Conservation (phyloP, 2,113 vertebrate species). For the Grammomys surdaster region DNA sequence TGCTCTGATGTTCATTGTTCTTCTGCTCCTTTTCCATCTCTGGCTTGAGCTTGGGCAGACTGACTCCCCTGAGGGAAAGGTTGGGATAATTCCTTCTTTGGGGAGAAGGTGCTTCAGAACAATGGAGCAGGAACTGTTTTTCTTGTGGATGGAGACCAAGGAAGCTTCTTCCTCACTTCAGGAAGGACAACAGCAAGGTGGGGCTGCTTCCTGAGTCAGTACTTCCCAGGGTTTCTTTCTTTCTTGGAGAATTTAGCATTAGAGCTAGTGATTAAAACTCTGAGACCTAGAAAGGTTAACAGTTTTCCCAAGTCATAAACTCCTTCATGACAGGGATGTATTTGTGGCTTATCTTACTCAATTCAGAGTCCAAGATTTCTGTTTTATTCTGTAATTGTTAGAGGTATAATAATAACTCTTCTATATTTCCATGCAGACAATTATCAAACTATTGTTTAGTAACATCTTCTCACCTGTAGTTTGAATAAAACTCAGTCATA, state of each 20-base stretch:
- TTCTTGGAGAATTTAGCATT: not conserved
- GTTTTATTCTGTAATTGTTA: not conserved
- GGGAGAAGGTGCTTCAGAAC: slow-evolving; percentile 27
- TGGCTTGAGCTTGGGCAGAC: slow-evolving; percentile 67
- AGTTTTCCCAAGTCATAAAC: not conserved
- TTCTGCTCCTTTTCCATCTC: slow-evolving; percentile 71
- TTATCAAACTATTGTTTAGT: not conserved
- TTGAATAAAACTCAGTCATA: slow-evolving; percentile 22
- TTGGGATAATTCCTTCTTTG: slow-evolving; percentile 50
- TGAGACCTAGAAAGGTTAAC: not conserved
- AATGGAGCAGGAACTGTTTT: not conserved
- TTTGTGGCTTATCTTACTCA: not conserved
- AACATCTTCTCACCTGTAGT: not conserved
- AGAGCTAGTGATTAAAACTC: not conserved
- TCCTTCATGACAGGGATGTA: not conserved
- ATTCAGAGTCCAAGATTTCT: not conserved
- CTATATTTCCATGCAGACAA: slow-evolving; percentile 23
- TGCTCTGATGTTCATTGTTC: slow-evolving; percentile 81
- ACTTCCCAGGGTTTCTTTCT: not conserved
- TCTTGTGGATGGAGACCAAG: not conserved
- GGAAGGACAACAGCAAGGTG: not conserved
- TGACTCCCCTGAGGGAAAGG: slow-evolving; percentile 49
- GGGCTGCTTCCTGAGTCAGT: not conserved
- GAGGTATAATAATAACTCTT: not conserved
- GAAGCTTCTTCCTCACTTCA: not conserved